These are phyloP conservation scores for Vanacampus margaritifer DNA, from an alignment of 2,113 vertebrate genomes.

Conservation along the genomic window DNA sequence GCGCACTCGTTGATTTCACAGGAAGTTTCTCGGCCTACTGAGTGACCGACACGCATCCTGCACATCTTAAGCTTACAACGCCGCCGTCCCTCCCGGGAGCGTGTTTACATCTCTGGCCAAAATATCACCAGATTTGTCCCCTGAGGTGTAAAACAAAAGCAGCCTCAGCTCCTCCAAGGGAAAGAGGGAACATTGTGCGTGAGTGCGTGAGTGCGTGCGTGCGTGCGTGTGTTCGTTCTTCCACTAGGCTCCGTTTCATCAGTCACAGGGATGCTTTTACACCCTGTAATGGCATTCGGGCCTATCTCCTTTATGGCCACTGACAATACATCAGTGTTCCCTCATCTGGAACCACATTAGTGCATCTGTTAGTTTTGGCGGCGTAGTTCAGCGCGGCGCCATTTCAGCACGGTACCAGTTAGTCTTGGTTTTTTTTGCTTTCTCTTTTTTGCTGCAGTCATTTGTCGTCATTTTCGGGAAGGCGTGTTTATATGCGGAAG, in stretches of 20 bases:
- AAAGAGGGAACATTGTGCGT: slow-evolving; percentile 35
- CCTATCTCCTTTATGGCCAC: slow-evolving; percentile 69
- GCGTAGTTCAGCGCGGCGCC: slow-evolving; percentile 61
- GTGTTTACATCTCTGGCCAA: slow-evolving; percentile 3
- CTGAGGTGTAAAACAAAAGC: slow-evolving; percentile 56
- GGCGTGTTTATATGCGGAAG: background rate
- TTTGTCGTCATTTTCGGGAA: background rate
- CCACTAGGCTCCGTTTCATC: slow-evolving; percentile 66
- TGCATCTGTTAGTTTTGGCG: slow-evolving; percentile 69
- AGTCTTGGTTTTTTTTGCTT: slow-evolving; percentile 13
- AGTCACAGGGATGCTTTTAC: slow-evolving; percentile 68
- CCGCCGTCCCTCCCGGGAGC: background rate
- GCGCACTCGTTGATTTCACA: background rate
- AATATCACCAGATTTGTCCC: slow-evolving; percentile 42
- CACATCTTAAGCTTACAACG: background rate
- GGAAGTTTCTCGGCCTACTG: background rate
- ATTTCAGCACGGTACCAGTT: slow-evolving; percentile 59
- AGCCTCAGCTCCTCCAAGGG: slow-evolving; percentile 43
- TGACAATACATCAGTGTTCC: slow-evolving; percentile 68
- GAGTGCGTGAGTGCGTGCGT: slow-evolving; percentile 29
- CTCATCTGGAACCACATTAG: slow-evolving; percentile 67
- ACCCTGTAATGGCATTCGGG: slow-evolving; percentile 60
- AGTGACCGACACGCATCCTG: background rate
- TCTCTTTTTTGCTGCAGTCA: slow-evolving; percentile 25
- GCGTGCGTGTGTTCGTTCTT: slow-evolving; percentile 18